Conservation (phyloP, 2,888 invertebrate genomes). For the Congeria kusceri region DNA sequence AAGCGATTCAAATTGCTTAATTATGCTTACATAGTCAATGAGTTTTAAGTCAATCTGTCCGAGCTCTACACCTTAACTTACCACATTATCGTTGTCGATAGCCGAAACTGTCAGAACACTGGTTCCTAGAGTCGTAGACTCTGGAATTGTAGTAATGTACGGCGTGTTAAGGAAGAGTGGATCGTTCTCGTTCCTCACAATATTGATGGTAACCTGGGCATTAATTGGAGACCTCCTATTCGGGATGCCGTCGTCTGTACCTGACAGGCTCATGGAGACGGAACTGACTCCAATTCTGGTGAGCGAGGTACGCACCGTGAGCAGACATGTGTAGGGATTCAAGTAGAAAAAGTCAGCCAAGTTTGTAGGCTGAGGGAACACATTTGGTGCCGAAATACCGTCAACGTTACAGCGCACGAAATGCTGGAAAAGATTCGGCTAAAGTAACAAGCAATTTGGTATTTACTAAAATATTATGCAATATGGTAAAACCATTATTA, state of each 20-base stretch:
- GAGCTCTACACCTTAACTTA: no score
- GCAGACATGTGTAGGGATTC: conserved; percentile 73
- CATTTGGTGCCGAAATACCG: conserved; percentile 30
- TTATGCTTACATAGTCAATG: no score
- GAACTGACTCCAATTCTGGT: conserved; percentile 58
- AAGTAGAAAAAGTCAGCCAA: conserved; percentile 76
- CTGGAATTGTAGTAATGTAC: conserved; percentile 66
- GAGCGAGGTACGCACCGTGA: conserved; percentile 72
- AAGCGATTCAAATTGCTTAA: no score
- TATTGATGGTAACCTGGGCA: conserved; percentile 70
- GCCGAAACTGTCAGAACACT: conserved; percentile 67
- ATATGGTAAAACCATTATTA: no score
- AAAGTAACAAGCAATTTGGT: no score
- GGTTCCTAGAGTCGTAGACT: conserved; percentile 56
- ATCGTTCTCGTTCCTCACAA: conserved; percentile 72
- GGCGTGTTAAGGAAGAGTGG: conserved; percentile 73
- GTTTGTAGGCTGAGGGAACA: conserved; percentile 33
- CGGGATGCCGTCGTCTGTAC: conserved; percentile 75
- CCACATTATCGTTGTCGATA: conserved; percentile 67
- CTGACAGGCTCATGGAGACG: conserved; percentile 67
- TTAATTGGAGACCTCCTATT: conserved; percentile 30
- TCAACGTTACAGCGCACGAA: conserved; percentile 41
- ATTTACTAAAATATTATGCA: no score
- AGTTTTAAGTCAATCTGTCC: no score
- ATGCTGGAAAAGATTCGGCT: no score